Base-by-base conservation (phyloP, 2,888 invertebrate genomes). In the Aphodius sticticus region DNA sequence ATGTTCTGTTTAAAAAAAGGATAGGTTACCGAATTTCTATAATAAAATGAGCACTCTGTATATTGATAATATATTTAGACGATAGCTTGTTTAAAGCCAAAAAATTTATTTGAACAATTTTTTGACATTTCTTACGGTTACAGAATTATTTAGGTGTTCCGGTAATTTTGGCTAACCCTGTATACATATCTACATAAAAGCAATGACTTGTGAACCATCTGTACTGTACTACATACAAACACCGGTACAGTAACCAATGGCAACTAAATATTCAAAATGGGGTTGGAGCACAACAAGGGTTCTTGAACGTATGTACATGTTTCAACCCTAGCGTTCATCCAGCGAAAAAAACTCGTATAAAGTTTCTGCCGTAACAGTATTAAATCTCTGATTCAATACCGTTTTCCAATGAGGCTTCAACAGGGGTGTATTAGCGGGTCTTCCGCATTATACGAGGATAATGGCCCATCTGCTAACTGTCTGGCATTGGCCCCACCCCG, bases 381-480 rank as follows among this genome's bases (percentile, higher is more conserved):
- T 76, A 76, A 76, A 76, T 16, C 69, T 76, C 12, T 53, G 26
- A 69, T 53, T 26, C 26, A 16, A 75, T 35, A 69, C 77, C 15
- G 76, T 76, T 77, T 80, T 80, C 80, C 80, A 80, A 80, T 80
- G 76, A 80, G 80, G 76, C 71, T 74, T 77, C 69, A 37, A 36
- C 69, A 74, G 80, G 78, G 78, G 70, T 70, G 80, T 80, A 78
- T 80, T 80, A 78, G 78, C 78, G 78, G 80, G 78, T 78, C 76
- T 76, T 80, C 77, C 78, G 74, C 74, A 80, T 80, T 80, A 80
- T 80, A 76, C 26, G 74, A 38, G 80, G 38, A 80, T 80, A 80
- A 80, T 80, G 70, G 80, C 79, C 80, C 82, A 82, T 82, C 82
- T 82, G 82, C 80, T 82, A 77, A 75, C 78, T 80, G 80, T 82